Base-by-base conservation (phyloP, 2,113 vertebrate species). In the Clinocottus analis region DNA sequence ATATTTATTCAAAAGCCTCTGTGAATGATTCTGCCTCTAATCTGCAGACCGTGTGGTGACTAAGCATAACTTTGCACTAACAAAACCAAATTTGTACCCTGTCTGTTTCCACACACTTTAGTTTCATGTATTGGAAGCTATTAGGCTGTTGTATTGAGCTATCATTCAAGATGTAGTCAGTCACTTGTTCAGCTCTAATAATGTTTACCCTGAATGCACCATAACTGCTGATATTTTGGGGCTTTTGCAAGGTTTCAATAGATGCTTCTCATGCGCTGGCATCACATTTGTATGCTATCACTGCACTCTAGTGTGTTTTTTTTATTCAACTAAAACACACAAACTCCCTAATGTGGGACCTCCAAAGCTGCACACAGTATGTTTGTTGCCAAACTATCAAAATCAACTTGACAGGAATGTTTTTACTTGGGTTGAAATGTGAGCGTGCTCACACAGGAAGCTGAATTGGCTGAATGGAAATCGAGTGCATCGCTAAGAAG, bases 1-100 rank as follows among this genome's bases (percentile, higher is more conserved):
- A 80, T 75, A 72, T 82, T 87, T 85, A 85, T 88, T 85, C 62
- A 65, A 51, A 87, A 73, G 71, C 85, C 60, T 75, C 31, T 51
- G 37, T 77, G 37, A 85, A 87, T 82, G 72, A 19, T 14, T 60
- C 49, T 66, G 23, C 53, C 53, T 77, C 79, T 85, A 79, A 87
- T 87, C 82, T 87, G 56, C n/a, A 79, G 58, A 73, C 82, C 1
- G 19, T 77, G 73, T 63, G 70, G 79, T 87, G 86, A 80, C 77
- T 87, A 72, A 87, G 71, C 75, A 80, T 39, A 81, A 71, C 10
- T 80, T 81, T 16, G 72, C 68, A 83, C 80, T 80, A 80, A 86
- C 35, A 37, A 63, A 39, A 82, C 61, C 75, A 77, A n/a, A n/a
- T n/a, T 70, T 82, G 37, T 83, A 19, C 72, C 72, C 56, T 70